A percentile compares a stretch with the other conserved stretches of the same genome.
Evolutionary conservation across 1,140 invertebrate genomes (phyloP).

Genomic region (Listronotus oregonensis): DNA sequence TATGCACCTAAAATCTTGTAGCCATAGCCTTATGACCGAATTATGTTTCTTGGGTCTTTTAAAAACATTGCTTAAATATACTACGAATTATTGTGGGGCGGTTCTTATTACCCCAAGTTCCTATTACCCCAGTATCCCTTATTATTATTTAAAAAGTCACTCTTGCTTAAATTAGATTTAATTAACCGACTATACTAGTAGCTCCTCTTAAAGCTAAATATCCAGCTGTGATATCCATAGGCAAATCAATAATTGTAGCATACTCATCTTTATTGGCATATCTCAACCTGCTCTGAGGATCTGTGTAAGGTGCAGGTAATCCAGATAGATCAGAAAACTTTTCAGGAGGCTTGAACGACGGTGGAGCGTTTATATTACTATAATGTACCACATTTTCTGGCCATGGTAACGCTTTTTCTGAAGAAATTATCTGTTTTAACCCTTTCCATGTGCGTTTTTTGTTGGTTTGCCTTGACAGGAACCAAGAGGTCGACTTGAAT

Average conservation of each 20-base stretch:
- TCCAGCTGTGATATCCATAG: slow-evolving; percentile 88
- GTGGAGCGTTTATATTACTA: slow-evolving; percentile 85
- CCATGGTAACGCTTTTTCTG: slow-evolving; percentile 74
- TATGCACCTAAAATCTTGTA: no score
- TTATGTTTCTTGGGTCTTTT: no score
- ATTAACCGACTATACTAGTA: slow-evolving; percentile 77
- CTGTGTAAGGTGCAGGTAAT: slow-evolving; percentile 81
- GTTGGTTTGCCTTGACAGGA: slow-evolving; percentile 53
- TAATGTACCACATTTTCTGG: slow-evolving; percentile 70
- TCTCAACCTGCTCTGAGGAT: slow-evolving; percentile 86
- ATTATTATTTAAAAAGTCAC: background rate
- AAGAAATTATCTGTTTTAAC: slow-evolving; percentile 76
- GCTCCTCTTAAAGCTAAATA: slow-evolving; percentile 85
- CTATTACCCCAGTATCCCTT: no score
- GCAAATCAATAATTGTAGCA: slow-evolving; percentile 77
- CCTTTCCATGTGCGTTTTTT: slow-evolving; percentile 79
- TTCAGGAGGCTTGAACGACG: slow-evolving; percentile 87
- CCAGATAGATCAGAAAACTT: slow-evolving; percentile 95
- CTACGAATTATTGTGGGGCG: no score
- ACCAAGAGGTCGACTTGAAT: slow-evolving; percentile 50
- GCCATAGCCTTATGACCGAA: no score
- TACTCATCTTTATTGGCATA: slow-evolving; percentile 87
- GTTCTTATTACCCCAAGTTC: background rate
- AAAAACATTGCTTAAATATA: no score
- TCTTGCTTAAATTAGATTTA: no score